Evolutionary conservation across 1,140 invertebrate species (phyloP).

Genomic region (Lerema accius): DNA sequence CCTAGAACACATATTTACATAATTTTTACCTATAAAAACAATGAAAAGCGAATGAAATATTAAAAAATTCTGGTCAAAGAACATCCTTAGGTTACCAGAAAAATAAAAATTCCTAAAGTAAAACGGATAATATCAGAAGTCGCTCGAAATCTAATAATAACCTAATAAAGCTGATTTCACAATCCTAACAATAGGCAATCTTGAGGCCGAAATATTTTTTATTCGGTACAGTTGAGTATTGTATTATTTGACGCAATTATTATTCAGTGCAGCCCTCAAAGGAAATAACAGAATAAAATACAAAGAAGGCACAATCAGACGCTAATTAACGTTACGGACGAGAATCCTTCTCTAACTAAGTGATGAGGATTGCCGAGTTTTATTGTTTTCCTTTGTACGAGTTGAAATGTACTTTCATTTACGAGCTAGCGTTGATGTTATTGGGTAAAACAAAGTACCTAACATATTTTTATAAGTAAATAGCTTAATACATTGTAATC

Average conservation of each 20-base stretch:
- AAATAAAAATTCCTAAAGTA: background rate
- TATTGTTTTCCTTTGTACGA: constrained; percentile 25
- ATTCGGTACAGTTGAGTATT: constrained; percentile 14
- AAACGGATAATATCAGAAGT: background rate
- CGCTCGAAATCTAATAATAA: background rate
- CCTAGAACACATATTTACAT: too few relatives aligned
- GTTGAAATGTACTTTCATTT: constrained; percentile 9
- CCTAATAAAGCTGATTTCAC: background rate
- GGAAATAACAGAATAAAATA: constrained; percentile 28
- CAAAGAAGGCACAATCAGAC: constrained; percentile 30
- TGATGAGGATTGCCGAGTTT: constrained; percentile 27
- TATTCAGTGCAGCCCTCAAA: constrained; percentile 29
- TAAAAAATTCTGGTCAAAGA: too few relatives aligned
- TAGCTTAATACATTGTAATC: too few relatives aligned
- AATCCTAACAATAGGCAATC: constrained; percentile 2
- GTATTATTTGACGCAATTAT: constrained; percentile 30
- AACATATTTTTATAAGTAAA: background rate
- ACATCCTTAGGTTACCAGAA: too few relatives aligned
- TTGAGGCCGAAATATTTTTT: background rate
- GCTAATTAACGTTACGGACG: constrained; percentile 29
- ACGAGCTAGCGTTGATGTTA: background rate
- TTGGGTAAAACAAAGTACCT: background rate
- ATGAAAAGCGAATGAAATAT: too few relatives aligned
- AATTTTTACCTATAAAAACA: too few relatives aligned
- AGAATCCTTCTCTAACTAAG: constrained; percentile 26